Conservation (phyloP, 2,113 vertebrate species). For the Oncorhynchus mykiss region DNA sequence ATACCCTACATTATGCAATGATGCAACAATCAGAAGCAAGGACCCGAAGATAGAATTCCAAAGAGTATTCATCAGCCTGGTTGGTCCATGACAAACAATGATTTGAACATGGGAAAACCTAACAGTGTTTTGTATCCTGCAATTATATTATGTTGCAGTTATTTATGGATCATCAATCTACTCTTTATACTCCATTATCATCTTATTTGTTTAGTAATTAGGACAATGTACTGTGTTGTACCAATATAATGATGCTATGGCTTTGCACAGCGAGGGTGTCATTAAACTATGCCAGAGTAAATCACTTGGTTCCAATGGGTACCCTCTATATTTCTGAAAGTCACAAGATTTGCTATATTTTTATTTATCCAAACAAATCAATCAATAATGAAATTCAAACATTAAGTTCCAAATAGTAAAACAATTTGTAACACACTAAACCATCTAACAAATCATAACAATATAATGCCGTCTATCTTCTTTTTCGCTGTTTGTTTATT, state of each 20-base stretch:
- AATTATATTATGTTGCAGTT: background rate
- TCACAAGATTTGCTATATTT: conserved; percentile 10
- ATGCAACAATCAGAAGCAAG: conserved; percentile 5
- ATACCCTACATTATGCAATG: background rate
- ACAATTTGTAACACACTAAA: too few species aligned
- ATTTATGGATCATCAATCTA: background rate
- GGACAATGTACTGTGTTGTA: background rate
- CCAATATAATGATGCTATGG: conserved; percentile 25
- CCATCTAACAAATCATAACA: too few species aligned
- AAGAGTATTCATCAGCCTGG: background rate
- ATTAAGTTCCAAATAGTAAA: too few species aligned
- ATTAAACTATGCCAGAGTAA: conserved; percentile 33
- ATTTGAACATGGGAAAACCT: too few species aligned
- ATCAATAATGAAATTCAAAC: too few species aligned
- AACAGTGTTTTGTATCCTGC: too few species aligned
- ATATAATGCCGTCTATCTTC: too few species aligned
- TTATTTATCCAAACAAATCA: too few species aligned
- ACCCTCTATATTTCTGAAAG: conserved; percentile 21
- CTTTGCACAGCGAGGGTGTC: conserved; percentile 24
- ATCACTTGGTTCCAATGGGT: conserved; percentile 45
- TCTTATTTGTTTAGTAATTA: background rate
- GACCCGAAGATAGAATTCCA: background rate
- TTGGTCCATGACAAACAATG: background rate
- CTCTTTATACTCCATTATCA: background rate
- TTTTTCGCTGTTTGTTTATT: too few species aligned